Evolutionary conservation across 2,113 vertebrate genomes (phyloP).

Genomic region (Motacilla tschutschensis): DNA sequence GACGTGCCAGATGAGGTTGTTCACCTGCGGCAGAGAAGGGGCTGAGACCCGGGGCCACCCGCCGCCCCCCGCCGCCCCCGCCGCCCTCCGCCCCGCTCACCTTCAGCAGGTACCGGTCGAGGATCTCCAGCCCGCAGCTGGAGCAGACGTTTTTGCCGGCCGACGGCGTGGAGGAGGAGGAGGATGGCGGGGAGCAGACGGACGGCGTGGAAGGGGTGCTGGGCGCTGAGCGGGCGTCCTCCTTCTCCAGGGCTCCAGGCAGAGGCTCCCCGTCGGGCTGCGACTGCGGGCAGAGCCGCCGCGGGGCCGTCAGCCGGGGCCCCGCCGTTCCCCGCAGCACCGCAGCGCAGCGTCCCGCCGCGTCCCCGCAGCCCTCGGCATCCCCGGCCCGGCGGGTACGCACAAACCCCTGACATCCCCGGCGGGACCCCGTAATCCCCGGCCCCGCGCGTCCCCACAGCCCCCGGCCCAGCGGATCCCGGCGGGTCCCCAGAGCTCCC

Average conservation of each 20-base stretch:
- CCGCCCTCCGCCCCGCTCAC: slow-evolving; percentile 58
- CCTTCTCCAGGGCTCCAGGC: slow-evolving; percentile 86
- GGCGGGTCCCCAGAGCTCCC: neutral
- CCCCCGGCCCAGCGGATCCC: neutral
- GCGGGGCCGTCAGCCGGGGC: neutral
- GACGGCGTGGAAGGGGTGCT: slow-evolving; percentile 93
- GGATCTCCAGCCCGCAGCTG: slow-evolving; percentile 94
- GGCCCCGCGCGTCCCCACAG: neutral
- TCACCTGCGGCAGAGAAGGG: slow-evolving; percentile 78
- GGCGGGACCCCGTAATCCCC: neutral
- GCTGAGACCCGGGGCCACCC: neutral
- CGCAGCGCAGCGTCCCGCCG: neutral
- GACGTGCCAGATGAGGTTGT: slow-evolving; percentile 92
- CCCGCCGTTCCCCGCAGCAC: neutral
- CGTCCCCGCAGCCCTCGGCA: neutral
- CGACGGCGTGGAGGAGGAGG: slow-evolving; percentile 84
- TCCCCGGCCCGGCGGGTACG: neutral
- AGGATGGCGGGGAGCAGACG: slow-evolving; percentile 89
- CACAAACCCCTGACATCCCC: neutral
- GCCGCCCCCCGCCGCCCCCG: neutral
- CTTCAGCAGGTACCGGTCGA: slow-evolving; percentile 96
- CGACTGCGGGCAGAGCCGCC: slow-evolving; percentile 73
- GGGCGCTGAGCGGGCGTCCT: slow-evolving; percentile 88
- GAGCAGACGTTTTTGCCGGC: slow-evolving; percentile 93
- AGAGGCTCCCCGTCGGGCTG: slow-evolving; percentile 90